Conservation (phyloP, 2,888 invertebrate genomes). For the Hermodice carunculata region DNA sequence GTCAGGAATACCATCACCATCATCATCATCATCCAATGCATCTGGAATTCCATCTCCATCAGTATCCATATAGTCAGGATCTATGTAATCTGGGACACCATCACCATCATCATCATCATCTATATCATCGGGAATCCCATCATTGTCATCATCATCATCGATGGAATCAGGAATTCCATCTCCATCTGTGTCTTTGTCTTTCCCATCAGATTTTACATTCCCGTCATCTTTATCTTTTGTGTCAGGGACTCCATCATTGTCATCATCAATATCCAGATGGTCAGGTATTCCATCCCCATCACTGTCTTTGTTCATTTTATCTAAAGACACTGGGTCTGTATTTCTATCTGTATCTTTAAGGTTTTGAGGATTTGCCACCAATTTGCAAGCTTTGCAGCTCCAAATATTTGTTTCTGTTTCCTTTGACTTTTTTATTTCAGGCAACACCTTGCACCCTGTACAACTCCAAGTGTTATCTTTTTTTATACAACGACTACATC, state of each 20-base stretch:
- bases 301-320: constrained; percentile 25
- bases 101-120: constrained; percentile 47
- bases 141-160: constrained; percentile 30
- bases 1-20: constrained; percentile 56
- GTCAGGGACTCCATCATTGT: constrained; percentile 36
- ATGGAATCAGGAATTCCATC: constrained; percentile 17
- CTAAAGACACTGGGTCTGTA: constrained; percentile 43
- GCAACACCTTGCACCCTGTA: too few relatives aligned
- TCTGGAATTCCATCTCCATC: constrained; percentile 57
- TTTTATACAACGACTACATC: too few relatives aligned
- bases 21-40: constrained; percentile 50
- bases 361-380: too few relatives aligned
- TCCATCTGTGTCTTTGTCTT: constrained; percentile 20
- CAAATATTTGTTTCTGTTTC: too few relatives aligned
- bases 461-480: too few relatives aligned
- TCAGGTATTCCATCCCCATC: constrained; percentile 46
- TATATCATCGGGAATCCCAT: constrained; percentile 37
- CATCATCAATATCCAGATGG: constrained; percentile 46
- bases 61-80: constrained; percentile 43
- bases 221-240: constrained; percentile 13
- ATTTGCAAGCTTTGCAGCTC: too few relatives aligned
- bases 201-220: constrained; percentile 15
- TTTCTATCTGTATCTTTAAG: constrained; percentile 44
- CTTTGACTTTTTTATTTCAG: too few relatives aligned
- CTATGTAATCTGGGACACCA: constrained; percentile 39